Conservation (phyloP, 2,888 invertebrate genomes). For the Drosophila paracracens region DNA sequence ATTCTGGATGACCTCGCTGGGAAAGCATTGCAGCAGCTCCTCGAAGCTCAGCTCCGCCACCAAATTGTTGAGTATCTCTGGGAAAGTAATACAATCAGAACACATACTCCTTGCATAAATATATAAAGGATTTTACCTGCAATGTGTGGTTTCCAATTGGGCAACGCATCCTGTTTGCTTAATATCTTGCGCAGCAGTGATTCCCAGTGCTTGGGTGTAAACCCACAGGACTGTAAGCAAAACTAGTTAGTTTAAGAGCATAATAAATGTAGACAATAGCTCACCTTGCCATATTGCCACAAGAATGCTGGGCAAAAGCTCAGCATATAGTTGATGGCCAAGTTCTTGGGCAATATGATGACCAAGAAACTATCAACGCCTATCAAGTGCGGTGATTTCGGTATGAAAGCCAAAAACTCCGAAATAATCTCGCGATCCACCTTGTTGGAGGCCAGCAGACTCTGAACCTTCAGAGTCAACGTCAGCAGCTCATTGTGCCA, state of each 20-base stretch:
- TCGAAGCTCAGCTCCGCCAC: conserved; percentile 83
- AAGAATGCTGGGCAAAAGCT: conserved; percentile 88
- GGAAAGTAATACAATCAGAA: background rate
- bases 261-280: background rate
- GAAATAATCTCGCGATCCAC: conserved; percentile 84
- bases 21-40: conserved; percentile 83
- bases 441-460: conserved; percentile 87
- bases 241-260: background rate
- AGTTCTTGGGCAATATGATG: conserved; percentile 85
- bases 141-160: conserved; percentile 82
- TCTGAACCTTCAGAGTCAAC: conserved; percentile 81
- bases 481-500: conserved; percentile 82
- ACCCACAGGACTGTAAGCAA: conserved; percentile 79
- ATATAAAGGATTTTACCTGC: conserved; percentile 62
- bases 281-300: conserved; percentile 89
- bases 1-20: conserved; percentile 81
- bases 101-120: background rate
- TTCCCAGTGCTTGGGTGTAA: conserved; percentile 84
- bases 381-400: conserved; percentile 86
- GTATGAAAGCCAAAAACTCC: conserved; percentile 88
- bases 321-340: conserved; percentile 86
- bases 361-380: conserved; percentile 86
- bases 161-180: conserved; percentile 80
- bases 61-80: conserved; percentile 83
- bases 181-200: conserved; percentile 83